Evolutionary conservation across 2,888 invertebrate species (phyloP).

Genomic region (Julus scandinavius): DNA sequence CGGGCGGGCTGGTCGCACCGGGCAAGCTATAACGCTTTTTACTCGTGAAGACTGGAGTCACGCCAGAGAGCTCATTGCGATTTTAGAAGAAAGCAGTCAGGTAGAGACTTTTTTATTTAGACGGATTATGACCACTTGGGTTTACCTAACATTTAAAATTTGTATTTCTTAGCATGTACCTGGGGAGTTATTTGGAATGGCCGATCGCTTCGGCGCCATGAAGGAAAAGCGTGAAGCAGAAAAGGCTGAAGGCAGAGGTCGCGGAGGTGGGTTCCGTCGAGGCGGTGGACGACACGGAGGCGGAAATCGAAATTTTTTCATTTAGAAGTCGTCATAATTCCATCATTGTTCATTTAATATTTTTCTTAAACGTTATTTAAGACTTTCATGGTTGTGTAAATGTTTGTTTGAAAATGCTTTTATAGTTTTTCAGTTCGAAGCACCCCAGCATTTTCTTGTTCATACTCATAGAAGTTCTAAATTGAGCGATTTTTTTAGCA

Average conservation of each 20-base stretch:
- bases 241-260: conserved; percentile 61
- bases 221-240: conserved; percentile 68
- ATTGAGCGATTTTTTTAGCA: neutral
- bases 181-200: conserved; percentile 79
- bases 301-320: conserved; percentile 29
- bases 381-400: neutral
- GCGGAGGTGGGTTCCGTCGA: conserved; percentile 64
- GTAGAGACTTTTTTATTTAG: conserved; percentile 59
- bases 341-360: neutral
- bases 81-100: conserved; percentile 86
- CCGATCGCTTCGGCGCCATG: conserved; percentile 77
- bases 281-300: conserved; percentile 39
- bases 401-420: neutral
- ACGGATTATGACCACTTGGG: neutral
- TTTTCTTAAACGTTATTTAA: conserved; percentile 13
- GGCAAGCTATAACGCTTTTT: conserved; percentile 84
- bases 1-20: conserved; percentile 88
- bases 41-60: conserved; percentile 82
- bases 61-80: conserved; percentile 83
- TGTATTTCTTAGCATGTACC: conserved; percentile 75
- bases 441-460: neutral
- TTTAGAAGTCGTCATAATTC: conserved; percentile 4
- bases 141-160: neutral
- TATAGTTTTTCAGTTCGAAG: neutral
- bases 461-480: neutral